Evolutionary conservation across 2,888 invertebrate genomes (phyloP), one percentile per base, ranked within the genome.

Genomic region (Drosophila cracens): DNA sequence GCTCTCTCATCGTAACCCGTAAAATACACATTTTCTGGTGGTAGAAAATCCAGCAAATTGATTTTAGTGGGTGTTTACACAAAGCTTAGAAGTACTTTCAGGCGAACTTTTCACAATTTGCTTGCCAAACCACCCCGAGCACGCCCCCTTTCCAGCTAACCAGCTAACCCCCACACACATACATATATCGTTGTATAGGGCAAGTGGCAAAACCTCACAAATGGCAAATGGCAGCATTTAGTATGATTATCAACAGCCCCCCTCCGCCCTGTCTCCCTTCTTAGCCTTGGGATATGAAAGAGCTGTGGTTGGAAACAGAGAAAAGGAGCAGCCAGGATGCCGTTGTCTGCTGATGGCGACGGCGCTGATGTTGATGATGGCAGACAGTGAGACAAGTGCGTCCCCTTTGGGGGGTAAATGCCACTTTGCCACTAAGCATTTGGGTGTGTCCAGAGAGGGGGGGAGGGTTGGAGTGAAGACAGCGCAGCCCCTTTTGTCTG

Each of bases 51-150:
- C 84, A 82, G 78, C 82, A 91, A 91, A 92, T 91, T 91, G 91
- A 89, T 91, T 92, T 91, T 86, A 89, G 90, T 92, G 92, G 91
- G 90, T 92, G 92, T 92, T 92, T 90, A 90, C 87, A 86, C 83
- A 89, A 78, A 90, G 87, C 83, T 87, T 90, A 85, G 83, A 89
- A 80, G 83, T 81, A 85, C 87, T 86, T 82, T 70, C 87, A 54
- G 70, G 77, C 83, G 79, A 87, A 87, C 81, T 85, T 85, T 89
- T 83, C 77, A 83, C 88, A 89, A 89, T 89, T 85, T 87, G 89
- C 89, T 79, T 88, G 83, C 76, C 81, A 88, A 71, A 76, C 78
- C 65, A 63, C 79, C 81, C 73, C 65, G 38, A 74, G 72, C 87
- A 83, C 89, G 81, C 89, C 81, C 59, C 49, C 52, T 57, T 25